Conservation (phyloP, 2,113 vertebrate genomes). For the Ascaphus truei region DNA sequence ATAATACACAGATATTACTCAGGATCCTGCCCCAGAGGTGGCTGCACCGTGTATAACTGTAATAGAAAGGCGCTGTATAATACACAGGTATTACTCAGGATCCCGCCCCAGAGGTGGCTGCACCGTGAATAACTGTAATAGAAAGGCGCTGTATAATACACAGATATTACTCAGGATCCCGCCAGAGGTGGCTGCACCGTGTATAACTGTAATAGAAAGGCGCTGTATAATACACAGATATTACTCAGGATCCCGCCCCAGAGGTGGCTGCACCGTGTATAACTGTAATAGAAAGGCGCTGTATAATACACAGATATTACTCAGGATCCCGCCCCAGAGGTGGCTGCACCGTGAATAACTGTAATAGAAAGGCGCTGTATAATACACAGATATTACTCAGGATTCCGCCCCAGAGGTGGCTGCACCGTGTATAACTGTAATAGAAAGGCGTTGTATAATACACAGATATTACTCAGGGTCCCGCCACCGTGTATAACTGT, state of each 20-base stretch:
- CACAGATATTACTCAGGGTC: no score
- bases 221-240: neutral
- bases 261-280: neutral
- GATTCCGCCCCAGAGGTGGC: no score
- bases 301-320: neutral
- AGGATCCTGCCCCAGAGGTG: neutral
- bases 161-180: neutral
- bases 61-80: neutral
- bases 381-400: no score
- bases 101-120: neutral
- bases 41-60: neutral
- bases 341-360: neutral
- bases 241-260: neutral
- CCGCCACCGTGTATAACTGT: neutral
- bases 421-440: no score
- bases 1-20: neutral
- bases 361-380: neutral
- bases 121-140: neutral
- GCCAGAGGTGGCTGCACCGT: neutral
- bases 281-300: conserved; percentile 22
- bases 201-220: neutral
- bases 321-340: neutral
- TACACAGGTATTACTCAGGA: neutral
- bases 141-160: neutral
- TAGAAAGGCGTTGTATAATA: no score